Base-by-base conservation (phyloP, 2,113 vertebrate species). In the Odobenus rosmarus region DNA sequence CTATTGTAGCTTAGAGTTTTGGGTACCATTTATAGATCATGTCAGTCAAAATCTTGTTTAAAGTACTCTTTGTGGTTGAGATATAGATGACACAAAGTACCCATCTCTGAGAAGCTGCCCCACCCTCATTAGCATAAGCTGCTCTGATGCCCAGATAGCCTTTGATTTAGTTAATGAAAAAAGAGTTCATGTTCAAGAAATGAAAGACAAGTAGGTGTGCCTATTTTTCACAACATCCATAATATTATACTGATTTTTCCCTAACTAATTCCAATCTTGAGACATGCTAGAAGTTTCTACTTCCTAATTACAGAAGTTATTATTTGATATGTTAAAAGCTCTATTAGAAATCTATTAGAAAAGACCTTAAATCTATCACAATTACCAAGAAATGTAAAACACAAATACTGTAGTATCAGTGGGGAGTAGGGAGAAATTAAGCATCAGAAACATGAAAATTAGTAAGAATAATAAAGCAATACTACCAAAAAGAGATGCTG, bases 161-260 rank as follows among this genome's bases (percentile, higher is more conserved):
- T 98, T 98, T 98, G 95, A 98, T 98, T 97, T 96, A 31, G 26
- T 92, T 97, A 42, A 97, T 97, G 92, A 79, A 93, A 87, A 96
- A 74, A 62, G 46, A 89, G 95, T 88, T 97, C 71, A 93, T 71
- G 15, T 39, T 85, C 11, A 91, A 77, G 61, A 95, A 88, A 95
- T 88, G 53, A 93, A 95, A 85, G 59, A 76, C 53, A 74, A 74
- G 74, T 23, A 89, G 57, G 59, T n/a, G 64, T 57, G 28, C 23
- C 31, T 62, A 6, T 83, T 95, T 93, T n/a, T 42, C 21, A 42
- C 59, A 53, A 26, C 36, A 79, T 33, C 16, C 36, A 10, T 33
- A 57, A 31, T 42, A 91, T 13, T 46, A 23, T 39, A 36, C n/a
- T 46, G 26, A 93, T 49, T 83, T n/a, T n/a, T 55, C 33, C 31